These are phyloP conservation scores for Spea multiplicata DNA, from an alignment of 2,113 vertebrate species.

Conservation along the genomic window DNA sequence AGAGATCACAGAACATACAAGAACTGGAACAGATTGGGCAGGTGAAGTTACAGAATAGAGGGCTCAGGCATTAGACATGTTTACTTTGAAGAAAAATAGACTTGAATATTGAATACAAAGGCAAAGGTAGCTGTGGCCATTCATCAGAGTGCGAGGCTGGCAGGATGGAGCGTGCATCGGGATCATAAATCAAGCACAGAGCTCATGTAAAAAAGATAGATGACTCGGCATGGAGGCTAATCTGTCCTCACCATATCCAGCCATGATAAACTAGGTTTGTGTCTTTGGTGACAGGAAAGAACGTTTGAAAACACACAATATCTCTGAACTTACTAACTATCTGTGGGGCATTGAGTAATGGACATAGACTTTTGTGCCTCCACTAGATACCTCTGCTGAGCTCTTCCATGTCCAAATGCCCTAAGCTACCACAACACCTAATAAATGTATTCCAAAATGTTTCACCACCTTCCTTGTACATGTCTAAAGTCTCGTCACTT, in stretches of 20 bases:
- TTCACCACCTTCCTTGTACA: too few relatives aligned
- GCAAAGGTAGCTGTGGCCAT: slow-evolving; percentile 11
- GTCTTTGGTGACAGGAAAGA: slow-evolving; percentile 14
- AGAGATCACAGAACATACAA: neutral
- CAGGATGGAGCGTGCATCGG: slow-evolving; percentile 17
- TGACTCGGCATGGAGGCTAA: slow-evolving; percentile 23
- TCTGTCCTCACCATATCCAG: slow-evolving; percentile 41
- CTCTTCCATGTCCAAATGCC: neutral
- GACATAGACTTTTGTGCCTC: neutral
- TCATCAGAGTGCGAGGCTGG: slow-evolving; percentile 29
- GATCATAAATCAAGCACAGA: slow-evolving; percentile 34
- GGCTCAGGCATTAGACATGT: slow-evolving; percentile 25
- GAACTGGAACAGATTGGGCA: neutral
- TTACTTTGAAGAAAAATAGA: slow-evolving; percentile 26
- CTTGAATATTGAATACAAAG: slow-evolving; percentile 16
- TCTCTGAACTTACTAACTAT: neutral
- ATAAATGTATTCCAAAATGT: neutral
- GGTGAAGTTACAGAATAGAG: neutral
- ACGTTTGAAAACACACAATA: slow-evolving; percentile 29
- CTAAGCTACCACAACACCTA: neutral
- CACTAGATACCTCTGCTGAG: too few relatives aligned
- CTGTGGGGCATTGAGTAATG: neutral
- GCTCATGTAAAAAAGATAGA: slow-evolving; percentile 33
- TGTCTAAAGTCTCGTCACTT: too few relatives aligned
- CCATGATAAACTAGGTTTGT: slow-evolving; percentile 41